Evolutionary conservation across 2,113 vertebrate genomes (phyloP).

Genomic region (Bungarus multicinctus): DNA sequence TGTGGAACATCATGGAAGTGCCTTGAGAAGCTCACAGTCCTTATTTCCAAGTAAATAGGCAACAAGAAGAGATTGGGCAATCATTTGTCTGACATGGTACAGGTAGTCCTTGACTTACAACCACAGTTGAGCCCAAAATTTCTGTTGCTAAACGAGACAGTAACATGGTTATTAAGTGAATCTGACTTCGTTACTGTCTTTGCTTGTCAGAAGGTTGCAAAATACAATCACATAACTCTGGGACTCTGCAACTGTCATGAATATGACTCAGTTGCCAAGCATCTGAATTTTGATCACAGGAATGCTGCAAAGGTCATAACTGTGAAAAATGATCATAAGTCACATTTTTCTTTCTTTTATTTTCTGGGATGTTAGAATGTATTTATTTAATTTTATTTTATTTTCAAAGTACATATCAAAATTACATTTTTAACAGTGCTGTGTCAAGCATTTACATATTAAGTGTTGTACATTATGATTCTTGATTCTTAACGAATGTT

Average conservation of each 20-base stretch:
- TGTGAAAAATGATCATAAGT: background rate
- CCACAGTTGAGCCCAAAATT: background rate
- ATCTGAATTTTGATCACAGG: background rate
- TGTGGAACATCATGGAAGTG: background rate
- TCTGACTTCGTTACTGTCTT: no score
- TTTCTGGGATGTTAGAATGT: no score
- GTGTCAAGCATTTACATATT: no score
- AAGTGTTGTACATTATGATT: no score
- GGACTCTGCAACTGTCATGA: background rate
- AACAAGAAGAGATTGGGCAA: background rate
- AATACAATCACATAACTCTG: background rate
- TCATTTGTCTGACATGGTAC: background rate
- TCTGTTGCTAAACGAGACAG: background rate
- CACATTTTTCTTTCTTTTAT: no score
- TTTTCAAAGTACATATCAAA: no score
- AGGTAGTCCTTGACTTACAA: background rate
- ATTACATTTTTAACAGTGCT: no score
- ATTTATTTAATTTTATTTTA: no score
- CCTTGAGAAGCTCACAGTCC: background rate
- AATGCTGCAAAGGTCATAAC: background rate
- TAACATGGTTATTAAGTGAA: no score
- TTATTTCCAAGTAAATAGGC: background rate
- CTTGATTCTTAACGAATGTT: no score
- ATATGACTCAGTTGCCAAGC: background rate
- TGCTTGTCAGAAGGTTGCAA: background rate